Evolutionary conservation across 2,797 vertebrate genomes (phyloP).

Genomic region (Enteromius mattozi): DNA sequence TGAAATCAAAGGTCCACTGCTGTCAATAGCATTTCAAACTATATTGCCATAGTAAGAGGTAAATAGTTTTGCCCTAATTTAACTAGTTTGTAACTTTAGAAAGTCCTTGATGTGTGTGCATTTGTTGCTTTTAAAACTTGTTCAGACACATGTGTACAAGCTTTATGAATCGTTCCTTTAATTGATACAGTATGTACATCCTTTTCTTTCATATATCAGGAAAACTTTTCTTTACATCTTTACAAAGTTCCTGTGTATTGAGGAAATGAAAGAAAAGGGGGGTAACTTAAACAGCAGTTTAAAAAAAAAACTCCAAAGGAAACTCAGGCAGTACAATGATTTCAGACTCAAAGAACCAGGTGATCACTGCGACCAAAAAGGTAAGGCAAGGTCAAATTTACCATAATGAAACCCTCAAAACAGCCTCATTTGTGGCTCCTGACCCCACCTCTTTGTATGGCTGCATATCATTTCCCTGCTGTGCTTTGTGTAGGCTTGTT

Average conservation of each 20-base stretch:
- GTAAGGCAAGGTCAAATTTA: conserved; percentile 47
- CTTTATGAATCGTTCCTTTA: conserved; percentile 85
- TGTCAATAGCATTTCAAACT: background rate
- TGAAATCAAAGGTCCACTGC: background rate
- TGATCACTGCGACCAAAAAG: conserved; percentile 76
- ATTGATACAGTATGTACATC: conserved; percentile 93
- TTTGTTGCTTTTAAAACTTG: conserved; percentile 15
- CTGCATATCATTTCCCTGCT: conserved; percentile 77
- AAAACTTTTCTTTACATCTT: conserved; percentile 87
- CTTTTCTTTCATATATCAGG: conserved; percentile 88
- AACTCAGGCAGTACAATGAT: conserved; percentile 72
- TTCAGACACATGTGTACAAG: conserved; percentile 71
- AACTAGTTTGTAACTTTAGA: background rate
- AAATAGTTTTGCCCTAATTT: background rate
- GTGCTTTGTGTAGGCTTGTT: conserved; percentile 73
- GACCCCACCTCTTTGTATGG: conserved; percentile 64
- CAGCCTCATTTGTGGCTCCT: conserved; percentile 54
- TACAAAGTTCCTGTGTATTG: conserved; percentile 83
- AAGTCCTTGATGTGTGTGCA: background rate
- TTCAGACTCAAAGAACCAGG: conserved; percentile 71
- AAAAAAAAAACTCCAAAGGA: conserved; percentile 54
- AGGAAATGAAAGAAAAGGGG: conserved; percentile 82
- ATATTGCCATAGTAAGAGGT: background rate
- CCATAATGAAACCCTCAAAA: conserved; percentile 48
- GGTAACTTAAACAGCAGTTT: conserved; percentile 62